Evolutionary conservation across 2,888 invertebrate genomes (phyloP).

Genomic region (Andrena bicolor): DNA sequence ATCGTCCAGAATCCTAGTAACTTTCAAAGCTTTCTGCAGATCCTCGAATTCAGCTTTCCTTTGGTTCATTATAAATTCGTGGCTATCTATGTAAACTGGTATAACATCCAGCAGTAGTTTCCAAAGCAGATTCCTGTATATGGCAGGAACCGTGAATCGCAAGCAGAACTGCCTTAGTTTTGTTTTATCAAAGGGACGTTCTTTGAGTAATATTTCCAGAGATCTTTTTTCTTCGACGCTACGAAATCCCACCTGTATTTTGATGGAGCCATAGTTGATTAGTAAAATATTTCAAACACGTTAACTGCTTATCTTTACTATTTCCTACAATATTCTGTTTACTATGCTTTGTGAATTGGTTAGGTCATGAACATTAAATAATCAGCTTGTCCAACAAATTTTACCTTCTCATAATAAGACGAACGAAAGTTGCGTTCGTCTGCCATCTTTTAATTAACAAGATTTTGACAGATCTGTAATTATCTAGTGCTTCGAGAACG

Average conservation of each 20-base stretch:
- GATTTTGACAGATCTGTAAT: not conserved
- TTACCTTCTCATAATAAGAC: constrained; percentile 91
- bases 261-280: not conserved
- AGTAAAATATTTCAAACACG: not conserved
- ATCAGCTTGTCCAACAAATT: not conserved
- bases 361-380: not conserved
- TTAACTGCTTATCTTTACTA: not conserved
- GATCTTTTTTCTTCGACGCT: constrained; percentile 97
- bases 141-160: constrained; percentile 93
- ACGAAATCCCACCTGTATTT: constrained; percentile 90
- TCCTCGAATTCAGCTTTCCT: constrained; percentile 91
- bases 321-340: not conserved
- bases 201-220: constrained; percentile 94
- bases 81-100: constrained; percentile 91
- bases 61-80: constrained; percentile 91
- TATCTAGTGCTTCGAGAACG: not conserved
- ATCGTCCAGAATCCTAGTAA: constrained; percentile 89
- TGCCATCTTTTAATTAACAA: constrained; percentile 80
- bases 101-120: constrained; percentile 93
- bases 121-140: constrained; percentile 93
- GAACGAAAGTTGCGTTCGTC: constrained; percentile 94
- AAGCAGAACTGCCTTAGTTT: constrained; percentile 95
- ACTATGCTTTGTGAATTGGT: constrained; percentile 9
- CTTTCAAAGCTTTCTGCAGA: constrained; percentile 89
- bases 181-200: constrained; percentile 91